Percentiles rank a stretch among this genome's conserved stretches.
Evolutionary conservation across 2,113 vertebrate species (phyloP).

Genomic region (Salvelinus namaycush): DNA sequence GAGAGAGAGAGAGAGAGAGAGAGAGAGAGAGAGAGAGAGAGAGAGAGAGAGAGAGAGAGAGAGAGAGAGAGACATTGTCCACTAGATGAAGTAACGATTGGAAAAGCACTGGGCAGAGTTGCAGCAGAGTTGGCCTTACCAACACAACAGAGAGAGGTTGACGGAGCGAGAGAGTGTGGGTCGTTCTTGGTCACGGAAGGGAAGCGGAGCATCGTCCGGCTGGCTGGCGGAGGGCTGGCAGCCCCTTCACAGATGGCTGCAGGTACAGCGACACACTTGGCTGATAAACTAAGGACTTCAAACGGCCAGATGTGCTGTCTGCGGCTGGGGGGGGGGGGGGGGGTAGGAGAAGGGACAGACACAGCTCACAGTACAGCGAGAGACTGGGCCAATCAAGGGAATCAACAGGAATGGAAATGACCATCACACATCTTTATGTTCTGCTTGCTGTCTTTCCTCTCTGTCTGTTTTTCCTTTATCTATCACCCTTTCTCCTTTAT

Average conservation of each 20-base stretch:
- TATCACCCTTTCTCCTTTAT: no score
- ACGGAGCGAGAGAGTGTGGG: neutral
- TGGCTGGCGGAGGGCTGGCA: constrained; percentile 14
- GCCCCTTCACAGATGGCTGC: constrained; percentile 46
- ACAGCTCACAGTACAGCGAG: neutral
- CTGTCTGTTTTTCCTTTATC: no score
- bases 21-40: constrained; percentile 18
- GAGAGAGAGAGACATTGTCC: neutral
- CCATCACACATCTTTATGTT: no score
- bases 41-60: neutral
- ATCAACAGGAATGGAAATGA: no score
- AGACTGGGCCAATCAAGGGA: neutral
- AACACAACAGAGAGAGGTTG: neutral
- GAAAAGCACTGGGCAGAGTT: neutral
- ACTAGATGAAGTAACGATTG: neutral
- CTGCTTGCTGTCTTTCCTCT: no score
- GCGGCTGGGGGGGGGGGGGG: constrained; percentile 8
- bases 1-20: neutral
- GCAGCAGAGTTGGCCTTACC: neutral
- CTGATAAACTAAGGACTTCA: constrained; percentile 45
- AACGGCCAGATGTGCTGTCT: constrained; percentile 35
- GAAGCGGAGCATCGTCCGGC: neutral
- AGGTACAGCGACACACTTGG: constrained; percentile 40
- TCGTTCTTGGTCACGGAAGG: constrained; percentile 14
- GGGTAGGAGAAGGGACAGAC: constrained; percentile 7